A percentile compares a stretch with the other conserved stretches of the same genome.
phyloP scores from a whole-genome alignment of 2,797 vertebrate species.

The Apodemus agrarius region DNA sequence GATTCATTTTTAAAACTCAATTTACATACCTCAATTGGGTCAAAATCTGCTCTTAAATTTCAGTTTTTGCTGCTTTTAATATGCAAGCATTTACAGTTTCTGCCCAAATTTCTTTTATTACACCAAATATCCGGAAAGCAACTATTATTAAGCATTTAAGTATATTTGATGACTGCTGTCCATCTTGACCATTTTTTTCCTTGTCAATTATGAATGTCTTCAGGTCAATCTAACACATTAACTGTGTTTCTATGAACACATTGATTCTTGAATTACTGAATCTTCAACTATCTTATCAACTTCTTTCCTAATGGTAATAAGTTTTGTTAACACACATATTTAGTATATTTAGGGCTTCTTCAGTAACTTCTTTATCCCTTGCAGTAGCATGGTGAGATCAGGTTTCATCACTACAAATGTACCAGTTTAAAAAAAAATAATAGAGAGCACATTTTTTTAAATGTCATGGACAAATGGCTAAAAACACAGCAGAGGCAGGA shows the following conservation, averaged over 20 bases:
- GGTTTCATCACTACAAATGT: background rate
- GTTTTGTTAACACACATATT: background rate
- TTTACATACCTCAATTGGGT: background rate
- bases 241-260: background rate
- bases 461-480: background rate
- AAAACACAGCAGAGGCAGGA: background rate
- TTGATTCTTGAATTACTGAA: constrained; percentile 27
- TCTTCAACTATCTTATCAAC: background rate
- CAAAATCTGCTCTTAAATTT: background rate
- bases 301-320: background rate
- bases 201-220: background rate
- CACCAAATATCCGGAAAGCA: background rate
- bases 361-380: background rate
- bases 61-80: background rate
- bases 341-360: background rate
- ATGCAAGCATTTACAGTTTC: background rate
- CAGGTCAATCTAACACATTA: background rate
- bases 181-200: background rate
- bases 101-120: constrained; percentile 45
- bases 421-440: background rate
- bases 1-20: background rate
- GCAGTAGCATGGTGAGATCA: background rate
- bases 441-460: background rate
- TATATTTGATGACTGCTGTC: background rate
- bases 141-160: background rate